phyloP scores from a whole-genome alignment of 2,113 vertebrate species.

The Hiodon alosoides region DNA sequence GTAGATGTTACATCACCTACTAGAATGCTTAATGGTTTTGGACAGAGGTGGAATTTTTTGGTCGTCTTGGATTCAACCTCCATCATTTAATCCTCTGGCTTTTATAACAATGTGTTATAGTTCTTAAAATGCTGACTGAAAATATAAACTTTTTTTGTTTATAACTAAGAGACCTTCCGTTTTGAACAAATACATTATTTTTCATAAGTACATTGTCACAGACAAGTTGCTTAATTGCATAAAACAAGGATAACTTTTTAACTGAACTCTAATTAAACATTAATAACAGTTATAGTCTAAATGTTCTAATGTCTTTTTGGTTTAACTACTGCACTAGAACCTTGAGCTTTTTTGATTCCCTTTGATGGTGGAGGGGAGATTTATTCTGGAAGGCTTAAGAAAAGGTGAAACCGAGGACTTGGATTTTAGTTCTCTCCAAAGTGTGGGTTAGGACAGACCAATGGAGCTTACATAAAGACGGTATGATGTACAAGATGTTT shows the following conservation, averaged over 20 bases:
- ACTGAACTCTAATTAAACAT: neutral
- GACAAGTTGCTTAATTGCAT: neutral
- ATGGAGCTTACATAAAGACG: slow-evolving; percentile 19
- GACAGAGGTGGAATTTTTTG: too few species aligned
- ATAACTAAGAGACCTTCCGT: too few species aligned
- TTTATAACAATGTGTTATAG: too few species aligned
- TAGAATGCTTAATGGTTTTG: too few species aligned
- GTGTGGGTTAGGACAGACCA: slow-evolving; percentile 14
- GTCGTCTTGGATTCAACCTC: too few species aligned
- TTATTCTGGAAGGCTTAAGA: slow-evolving; percentile 8
- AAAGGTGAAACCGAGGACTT: slow-evolving; percentile 12
- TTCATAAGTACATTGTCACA: neutral
- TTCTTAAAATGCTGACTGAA: too few species aligned
- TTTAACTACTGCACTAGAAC: neutral
- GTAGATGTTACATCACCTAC: too few species aligned
- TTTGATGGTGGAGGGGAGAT: slow-evolving; percentile 4
- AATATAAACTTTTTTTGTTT: too few species aligned
- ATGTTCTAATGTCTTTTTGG: slow-evolving; percentile 8
- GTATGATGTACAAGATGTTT: slow-evolving; percentile 23
- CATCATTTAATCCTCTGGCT: too few species aligned
- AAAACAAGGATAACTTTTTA: slow-evolving; percentile 1
- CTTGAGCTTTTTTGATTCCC: neutral
- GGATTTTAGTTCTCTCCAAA: slow-evolving; percentile 14
- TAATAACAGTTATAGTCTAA: slow-evolving; percentile 7
- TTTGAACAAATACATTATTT: too few species aligned